Evolutionary conservation across 1,140 invertebrate species (phyloP), one percentile per base, ranked within the genome.

Genomic region (Littorina saxatilis): DNA sequence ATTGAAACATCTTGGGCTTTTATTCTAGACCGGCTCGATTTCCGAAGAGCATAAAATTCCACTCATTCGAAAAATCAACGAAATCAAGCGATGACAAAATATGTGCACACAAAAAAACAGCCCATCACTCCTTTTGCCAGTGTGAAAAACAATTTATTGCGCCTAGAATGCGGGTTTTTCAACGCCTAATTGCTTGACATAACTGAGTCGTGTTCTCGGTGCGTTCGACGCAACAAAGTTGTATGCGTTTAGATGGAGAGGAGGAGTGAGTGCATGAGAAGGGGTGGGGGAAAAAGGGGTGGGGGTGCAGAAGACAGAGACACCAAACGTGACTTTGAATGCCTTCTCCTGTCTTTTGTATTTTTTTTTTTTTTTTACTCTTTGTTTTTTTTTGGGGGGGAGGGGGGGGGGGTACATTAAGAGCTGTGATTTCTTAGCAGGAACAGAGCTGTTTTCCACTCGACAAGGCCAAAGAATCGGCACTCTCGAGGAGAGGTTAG

Each of bases 21-120:
- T 47, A 47, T 47, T 47, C 17, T 47, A 47, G 5, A n/a, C n/a
- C n/a, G n/a, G n/a, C n/a, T n/a, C n/a, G n/a, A n/a, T 37, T 68
- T 68, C 32, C 1, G 47, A 55, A 55, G 43, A 32, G 47, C 74
- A 58, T 50, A 50, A 43, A 29, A 35, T 11, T 37, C 74, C 23
- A 76, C 20, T 37, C 47, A 39, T 20, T n/a, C 23, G 52, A n/a
- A 13, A 76, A 58, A 76, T 58, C 50, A 37, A 55, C 47, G 39
- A 27, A 76, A 58, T 58, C 47, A 32, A 63, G n/a, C n/a, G 76
- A 32, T 63, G 35, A 20, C 9, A 20, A 78, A 63, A 78, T 78
- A 63, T 78, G 52, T 63, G 32, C 55, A 78, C 23, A 40, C 23
- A 15, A 78, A 78, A 58, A 37, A 78, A 27, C 35, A 39, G 43